Conservation (phyloP, 2,888 invertebrate genomes). For the Lepeophtheirus nordmannii region DNA sequence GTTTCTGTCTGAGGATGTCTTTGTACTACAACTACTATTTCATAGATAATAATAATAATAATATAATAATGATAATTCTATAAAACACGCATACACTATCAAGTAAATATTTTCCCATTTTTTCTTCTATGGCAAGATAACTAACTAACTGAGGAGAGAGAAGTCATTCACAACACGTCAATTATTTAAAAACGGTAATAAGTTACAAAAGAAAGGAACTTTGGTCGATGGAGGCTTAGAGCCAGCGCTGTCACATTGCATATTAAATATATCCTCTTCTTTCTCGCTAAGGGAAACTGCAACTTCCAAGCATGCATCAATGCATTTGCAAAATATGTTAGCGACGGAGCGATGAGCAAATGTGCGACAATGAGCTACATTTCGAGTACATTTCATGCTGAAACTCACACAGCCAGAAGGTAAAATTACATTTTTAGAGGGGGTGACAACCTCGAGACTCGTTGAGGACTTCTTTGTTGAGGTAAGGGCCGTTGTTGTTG, state of each 20-base stretch:
- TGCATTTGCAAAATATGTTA: conserved; percentile 19
- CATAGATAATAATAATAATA: background rate
- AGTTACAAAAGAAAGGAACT: conserved; percentile 6
- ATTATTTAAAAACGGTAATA: background rate
- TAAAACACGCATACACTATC: background rate
- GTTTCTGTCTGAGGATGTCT: background rate
- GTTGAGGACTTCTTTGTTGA: background rate
- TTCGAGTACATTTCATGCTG: conserved; percentile 8
- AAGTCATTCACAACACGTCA: background rate
- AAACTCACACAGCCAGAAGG: conserved; percentile 19
- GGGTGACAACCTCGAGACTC: too few species aligned
- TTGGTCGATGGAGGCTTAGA: background rate
- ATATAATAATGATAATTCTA: background rate
- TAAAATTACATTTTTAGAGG: background rate
- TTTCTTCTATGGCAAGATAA: too few species aligned
- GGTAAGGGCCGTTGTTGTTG: background rate
- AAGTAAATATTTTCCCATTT: background rate
- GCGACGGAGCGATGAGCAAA: conserved; percentile 17
- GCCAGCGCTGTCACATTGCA: conserved; percentile 16
- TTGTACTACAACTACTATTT: background rate
- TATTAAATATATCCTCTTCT: conserved; percentile 8
- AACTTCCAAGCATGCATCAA: conserved; percentile 10
- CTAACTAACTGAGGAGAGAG: background rate
- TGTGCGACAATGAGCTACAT: conserved; percentile 10
- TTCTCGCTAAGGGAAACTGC: background rate